Conservation (phyloP, 2,113 vertebrate species). For the Centropristis striata region DNA sequence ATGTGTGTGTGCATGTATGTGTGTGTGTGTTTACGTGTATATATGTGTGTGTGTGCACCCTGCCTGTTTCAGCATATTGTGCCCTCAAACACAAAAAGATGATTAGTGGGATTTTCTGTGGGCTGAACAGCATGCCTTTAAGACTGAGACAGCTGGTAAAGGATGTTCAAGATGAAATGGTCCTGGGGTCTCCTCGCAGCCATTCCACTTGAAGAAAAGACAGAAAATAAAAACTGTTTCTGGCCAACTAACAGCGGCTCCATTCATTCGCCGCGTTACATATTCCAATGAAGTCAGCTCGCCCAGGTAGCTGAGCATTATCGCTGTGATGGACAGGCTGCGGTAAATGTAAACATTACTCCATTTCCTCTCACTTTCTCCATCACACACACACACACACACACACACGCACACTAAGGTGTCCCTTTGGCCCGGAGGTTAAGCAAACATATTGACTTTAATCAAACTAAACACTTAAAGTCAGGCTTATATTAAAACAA, state of each 20-base stretch:
- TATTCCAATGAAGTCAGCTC: slow-evolving; percentile 58
- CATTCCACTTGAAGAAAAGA: slow-evolving; percentile 77
- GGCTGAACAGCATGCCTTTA: slow-evolving; percentile 85
- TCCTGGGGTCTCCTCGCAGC: slow-evolving; percentile 81
- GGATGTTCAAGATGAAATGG: slow-evolving; percentile 83
- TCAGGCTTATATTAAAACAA: slow-evolving; percentile 80
- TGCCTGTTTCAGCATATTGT: slow-evolving; percentile 86
- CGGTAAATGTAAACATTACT: slow-evolving; percentile 28
- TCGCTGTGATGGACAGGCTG: slow-evolving; percentile 51
- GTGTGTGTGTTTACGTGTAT: slow-evolving; percentile 54
- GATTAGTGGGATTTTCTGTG: slow-evolving; percentile 86
- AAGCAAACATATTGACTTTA: slow-evolving; percentile 80
- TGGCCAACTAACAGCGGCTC: slow-evolving; percentile 35
- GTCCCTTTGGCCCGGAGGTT: slow-evolving; percentile 73
- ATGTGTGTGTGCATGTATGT: slow-evolving; percentile 44
- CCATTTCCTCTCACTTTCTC: neutral
- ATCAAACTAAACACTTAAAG: slow-evolving; percentile 79
- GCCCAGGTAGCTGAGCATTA: slow-evolving; percentile 33
- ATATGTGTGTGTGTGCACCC: slow-evolving; percentile 65
- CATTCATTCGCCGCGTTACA: slow-evolving; percentile 32
- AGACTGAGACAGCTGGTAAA: slow-evolving; percentile 86
- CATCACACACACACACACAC: neutral
- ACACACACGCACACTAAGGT: slow-evolving; percentile 26
- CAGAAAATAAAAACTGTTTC: slow-evolving; percentile 69
- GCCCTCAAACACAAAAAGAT: slow-evolving; percentile 87